Conservation (phyloP, 2,113 vertebrate species). For the Mustelus asterias region DNA sequence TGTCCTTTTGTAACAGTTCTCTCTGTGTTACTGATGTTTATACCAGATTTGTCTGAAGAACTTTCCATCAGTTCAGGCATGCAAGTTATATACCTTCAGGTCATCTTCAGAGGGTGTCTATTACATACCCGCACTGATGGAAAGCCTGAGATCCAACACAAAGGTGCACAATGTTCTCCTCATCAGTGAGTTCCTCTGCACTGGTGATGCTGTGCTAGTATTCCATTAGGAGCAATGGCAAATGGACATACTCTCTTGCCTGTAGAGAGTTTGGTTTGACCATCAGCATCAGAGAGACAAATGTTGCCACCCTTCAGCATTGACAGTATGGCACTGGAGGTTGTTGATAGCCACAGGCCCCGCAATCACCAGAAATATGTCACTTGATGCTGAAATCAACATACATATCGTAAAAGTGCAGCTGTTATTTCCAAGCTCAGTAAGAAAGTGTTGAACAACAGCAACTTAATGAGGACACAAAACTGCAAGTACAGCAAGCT, state of each 20-base stretch:
- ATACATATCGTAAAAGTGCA: not conserved
- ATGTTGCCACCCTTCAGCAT: not conserved
- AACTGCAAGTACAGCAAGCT: not conserved
- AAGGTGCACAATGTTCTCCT: not conserved
- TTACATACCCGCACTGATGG: not conserved
- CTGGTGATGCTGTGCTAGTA: not conserved
- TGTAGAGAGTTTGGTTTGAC: not conserved
- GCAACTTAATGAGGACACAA: not conserved
- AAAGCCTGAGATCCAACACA: not conserved
- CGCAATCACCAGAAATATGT: not conserved
- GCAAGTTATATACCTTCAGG: not conserved
- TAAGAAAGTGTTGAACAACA: not conserved
- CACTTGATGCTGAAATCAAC: not conserved
- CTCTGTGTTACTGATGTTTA: not conserved
- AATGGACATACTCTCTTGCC: not conserved
- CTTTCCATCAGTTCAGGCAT: not conserved
- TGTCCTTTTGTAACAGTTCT: not conserved
- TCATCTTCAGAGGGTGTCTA: not conserved
- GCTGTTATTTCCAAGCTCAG: not conserved
- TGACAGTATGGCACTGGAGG: not conserved
- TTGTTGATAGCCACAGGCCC: not conserved
- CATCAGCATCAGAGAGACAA: not conserved
- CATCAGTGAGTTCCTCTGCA: not conserved
- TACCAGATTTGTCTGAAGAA: not conserved
- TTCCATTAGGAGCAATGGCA: not conserved